A percentile compares a stretch with the other conserved stretches of the same genome.
phyloP scores from a whole-genome alignment of 2,888 invertebrate species.

The Tetropium fuscum region DNA sequence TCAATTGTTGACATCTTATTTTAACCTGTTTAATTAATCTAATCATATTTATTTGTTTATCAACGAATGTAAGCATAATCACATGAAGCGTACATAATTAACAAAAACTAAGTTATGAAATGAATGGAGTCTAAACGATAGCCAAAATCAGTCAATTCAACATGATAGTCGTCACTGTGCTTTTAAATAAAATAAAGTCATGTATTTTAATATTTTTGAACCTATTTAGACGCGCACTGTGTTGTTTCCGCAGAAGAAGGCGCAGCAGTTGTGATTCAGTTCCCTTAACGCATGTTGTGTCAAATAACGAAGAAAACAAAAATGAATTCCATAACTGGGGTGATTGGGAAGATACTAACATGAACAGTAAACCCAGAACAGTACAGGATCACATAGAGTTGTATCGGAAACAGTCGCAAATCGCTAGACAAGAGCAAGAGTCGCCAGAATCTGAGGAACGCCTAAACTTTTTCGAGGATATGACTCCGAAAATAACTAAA shows the following conservation, averaged over 20 bases:
- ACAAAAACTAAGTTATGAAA: not conserved
- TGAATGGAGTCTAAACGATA: slow-evolving; percentile 2
- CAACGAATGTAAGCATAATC: not conserved
- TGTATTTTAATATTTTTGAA: slow-evolving; percentile 69
- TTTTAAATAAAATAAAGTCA: slow-evolving; percentile 67
- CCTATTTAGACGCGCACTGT: slow-evolving; percentile 71
- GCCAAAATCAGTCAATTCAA: not conserved
- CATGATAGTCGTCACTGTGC: slow-evolving; percentile 39
- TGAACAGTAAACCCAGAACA: slow-evolving; percentile 61
- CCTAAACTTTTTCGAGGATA: slow-evolving; percentile 72
- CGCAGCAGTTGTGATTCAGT: slow-evolving; percentile 69
- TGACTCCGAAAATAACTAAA: slow-evolving; percentile 73
- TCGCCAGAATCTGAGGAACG: slow-evolving; percentile 64
- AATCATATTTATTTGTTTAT: not conserved
- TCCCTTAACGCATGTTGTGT: slow-evolving; percentile 69
- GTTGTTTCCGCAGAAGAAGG: slow-evolving; percentile 71
- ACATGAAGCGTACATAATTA: too few species aligned
- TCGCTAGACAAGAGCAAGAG: slow-evolving; percentile 58
- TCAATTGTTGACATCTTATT: not conserved
- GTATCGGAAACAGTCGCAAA: slow-evolving; percentile 70
- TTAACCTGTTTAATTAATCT: not conserved
- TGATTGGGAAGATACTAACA: slow-evolving; percentile 72
- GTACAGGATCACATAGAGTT: slow-evolving; percentile 75
- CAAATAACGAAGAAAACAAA: slow-evolving; percentile 55
- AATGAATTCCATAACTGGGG: slow-evolving; percentile 69